Evolutionary conservation across 2,888 invertebrate species (phyloP).

Genomic region (Neuroscelio doddi): DNA sequence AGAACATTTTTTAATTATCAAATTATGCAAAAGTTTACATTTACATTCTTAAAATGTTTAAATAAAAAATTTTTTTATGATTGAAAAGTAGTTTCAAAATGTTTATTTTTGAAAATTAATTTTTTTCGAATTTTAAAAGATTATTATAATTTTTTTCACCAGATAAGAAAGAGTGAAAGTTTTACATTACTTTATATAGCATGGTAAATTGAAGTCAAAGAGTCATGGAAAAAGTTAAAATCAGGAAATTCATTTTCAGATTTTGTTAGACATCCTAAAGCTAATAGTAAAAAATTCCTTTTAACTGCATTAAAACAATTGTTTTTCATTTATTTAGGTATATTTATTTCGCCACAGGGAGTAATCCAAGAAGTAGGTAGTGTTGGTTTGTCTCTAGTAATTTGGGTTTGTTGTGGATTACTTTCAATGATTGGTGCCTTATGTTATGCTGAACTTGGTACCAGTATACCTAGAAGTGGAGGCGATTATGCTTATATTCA

Average conservation of each 20-base stretch:
- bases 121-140: background rate
- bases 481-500: constrained; percentile 98
- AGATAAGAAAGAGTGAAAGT: too few relatives aligned
- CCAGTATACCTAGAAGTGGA: constrained; percentile 91
- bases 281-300: background rate
- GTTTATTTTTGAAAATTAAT: background rate
- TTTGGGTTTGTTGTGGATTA: constrained; percentile 92
- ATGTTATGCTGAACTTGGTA: constrained; percentile 97
- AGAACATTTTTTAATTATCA: too few relatives aligned
- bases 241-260: too few relatives aligned
- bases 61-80: background rate
- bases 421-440: constrained; percentile 95
- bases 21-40: too few relatives aligned
- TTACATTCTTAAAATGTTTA: background rate
- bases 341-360: constrained; percentile 96
- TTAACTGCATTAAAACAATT: background rate
- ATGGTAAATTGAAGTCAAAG: too few relatives aligned
- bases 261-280: too few relatives aligned
- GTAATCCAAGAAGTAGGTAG: constrained; percentile 92
- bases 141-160: too few relatives aligned
- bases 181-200: too few relatives aligned
- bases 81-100: background rate
- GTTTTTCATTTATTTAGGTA: constrained; percentile 76
- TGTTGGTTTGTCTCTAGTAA: constrained; percentile 87
- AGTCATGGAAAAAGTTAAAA: too few relatives aligned